Percentiles rank a stretch among this genome's conserved stretches.
Conservation (phyloP, 1,140 invertebrate genomes). For the Magallana ariakensis region DNA sequence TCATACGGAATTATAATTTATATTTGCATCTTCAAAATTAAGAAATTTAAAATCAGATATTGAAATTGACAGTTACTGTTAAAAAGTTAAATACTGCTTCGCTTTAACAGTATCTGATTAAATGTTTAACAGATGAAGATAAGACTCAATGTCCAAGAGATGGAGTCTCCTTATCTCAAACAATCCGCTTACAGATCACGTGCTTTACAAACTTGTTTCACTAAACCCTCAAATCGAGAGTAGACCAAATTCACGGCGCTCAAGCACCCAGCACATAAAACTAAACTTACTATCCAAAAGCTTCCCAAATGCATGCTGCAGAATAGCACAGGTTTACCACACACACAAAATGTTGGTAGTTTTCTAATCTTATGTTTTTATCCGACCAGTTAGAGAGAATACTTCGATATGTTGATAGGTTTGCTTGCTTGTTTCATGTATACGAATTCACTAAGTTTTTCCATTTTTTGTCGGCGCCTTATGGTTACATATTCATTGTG, state of each 20-base stretch:
- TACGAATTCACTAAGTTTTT: conserved; percentile 28
- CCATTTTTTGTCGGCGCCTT: conserved; percentile 38
- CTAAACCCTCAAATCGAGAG: neutral
- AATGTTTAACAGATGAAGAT: conserved; percentile 20
- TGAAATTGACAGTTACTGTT: too few relatives aligned
- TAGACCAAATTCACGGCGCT: neutral
- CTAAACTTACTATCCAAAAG: conserved; percentile 3
- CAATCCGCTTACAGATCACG: conserved; percentile 12
- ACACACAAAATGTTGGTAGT: conserved; percentile 2
- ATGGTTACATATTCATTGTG: conserved; percentile 30
- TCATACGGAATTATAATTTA: too few relatives aligned
- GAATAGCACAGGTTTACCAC: neutral
- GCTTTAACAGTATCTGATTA: neutral
- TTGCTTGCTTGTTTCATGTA: conserved; percentile 30
- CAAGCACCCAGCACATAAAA: conserved; percentile 1
- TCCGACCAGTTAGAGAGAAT: conserved; percentile 37
- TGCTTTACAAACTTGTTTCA: neutral
- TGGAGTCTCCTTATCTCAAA: conserved; percentile 23
- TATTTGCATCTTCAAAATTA: too few relatives aligned
- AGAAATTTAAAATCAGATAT: too few relatives aligned
- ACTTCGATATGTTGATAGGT: conserved; percentile 27
- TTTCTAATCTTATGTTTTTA: conserved; percentile 38
- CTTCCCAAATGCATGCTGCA: conserved; percentile 17
- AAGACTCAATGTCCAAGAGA: neutral
- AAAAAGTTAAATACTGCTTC: too few relatives aligned